Base-by-base conservation (phyloP, 2,797 vertebrate species). In the Hozukius guyotensis region DNA sequence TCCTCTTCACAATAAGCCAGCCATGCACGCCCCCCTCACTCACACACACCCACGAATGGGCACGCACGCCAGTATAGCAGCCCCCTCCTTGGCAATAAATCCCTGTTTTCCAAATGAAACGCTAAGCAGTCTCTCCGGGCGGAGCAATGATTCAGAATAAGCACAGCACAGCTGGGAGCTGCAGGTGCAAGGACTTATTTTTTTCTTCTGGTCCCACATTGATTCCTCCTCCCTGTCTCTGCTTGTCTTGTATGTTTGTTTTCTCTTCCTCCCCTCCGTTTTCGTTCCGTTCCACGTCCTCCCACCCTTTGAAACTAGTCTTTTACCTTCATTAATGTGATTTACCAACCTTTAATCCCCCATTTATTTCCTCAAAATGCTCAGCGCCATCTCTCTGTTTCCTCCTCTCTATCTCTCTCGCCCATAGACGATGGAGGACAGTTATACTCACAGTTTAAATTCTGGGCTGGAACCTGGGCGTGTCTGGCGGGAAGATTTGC, bases 21-120 rank as follows among this genome's bases (percentile, higher is more conserved):
- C 86, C 72, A 66, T 29, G 69, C 82, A 85, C 81, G 77, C 82
- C 82, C 46, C 60, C 57, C 53, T 16, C 22, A 22, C 80, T 13
- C 36, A 66, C 8, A 16, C 53, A 25, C 67, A 34, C 80, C 38
- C 75, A 49, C 69, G 61, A 36, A 81, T 11, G 53, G 53, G 61
- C 74, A 73, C 62, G 18, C 66, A 2, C 56, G 61, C 57, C 72
- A 66, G 46, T 13, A 16, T 8, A 73, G 65, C 78, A 72, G 75
- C 78, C 82, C 63, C 75, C 70, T 64, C 60, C 71, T 73, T 65
- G 65, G 77, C 79, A 62, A 93, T 93, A 93, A 94, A 94, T 93
- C 88, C 90, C 86, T 77, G 89, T 90, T 92, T 94, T 92, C 82
- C 82, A 91, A 94, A 93, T 92, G 81, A 92, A 94, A 85, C 83